Evolutionary conservation across 2,113 vertebrate species (phyloP), one percentile per base, ranked within the genome.

Genomic region (Parotia lawesii): DNA sequence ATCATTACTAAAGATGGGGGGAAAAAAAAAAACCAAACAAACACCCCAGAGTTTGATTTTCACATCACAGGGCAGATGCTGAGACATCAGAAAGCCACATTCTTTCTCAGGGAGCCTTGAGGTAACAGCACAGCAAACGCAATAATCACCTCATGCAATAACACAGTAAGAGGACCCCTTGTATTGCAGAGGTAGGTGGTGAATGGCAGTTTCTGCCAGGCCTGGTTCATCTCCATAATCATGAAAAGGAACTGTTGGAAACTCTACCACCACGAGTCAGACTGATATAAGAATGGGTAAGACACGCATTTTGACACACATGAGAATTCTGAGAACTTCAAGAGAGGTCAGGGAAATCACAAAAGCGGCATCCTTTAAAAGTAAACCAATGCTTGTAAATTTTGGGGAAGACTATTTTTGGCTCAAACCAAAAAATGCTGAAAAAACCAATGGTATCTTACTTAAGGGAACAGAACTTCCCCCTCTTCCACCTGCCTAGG

Each of bases 401-500:
- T 84, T 62, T 74, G n/a, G n/a, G 23, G 15, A 84, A 58, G 37
- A 21, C 6, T 47, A 10, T 22, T 90, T 85, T 75, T 62, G 11
- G 5, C 10, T 70, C 62, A 72, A 96, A 89, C 1, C 45, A 62
- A 44, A 56, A 64, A 51, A 62, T 7, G 24, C 4, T 77, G 21
- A 60, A 83, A 76, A 54, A 8, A 20, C 12, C 64, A 67, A 54
- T 8, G 4, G 5, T 15, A 24, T 70, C 28, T 53, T 50, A 33
- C 15, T 77, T 23, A 40, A 44, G 6, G 35, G 57, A 87, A 29
- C 5, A 51, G 31, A 82, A 51, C 12, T 20, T 66, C 1, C 4
- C 8, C 5, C 5, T 6, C 1, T 9, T 11, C 22, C 20, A 42
- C 35, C 22, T 2, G 1, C 31, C 18, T 2, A 20, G 22, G 16